Conservation (phyloP, 2,888 invertebrate genomes). For the Lasius platythorax region DNA sequence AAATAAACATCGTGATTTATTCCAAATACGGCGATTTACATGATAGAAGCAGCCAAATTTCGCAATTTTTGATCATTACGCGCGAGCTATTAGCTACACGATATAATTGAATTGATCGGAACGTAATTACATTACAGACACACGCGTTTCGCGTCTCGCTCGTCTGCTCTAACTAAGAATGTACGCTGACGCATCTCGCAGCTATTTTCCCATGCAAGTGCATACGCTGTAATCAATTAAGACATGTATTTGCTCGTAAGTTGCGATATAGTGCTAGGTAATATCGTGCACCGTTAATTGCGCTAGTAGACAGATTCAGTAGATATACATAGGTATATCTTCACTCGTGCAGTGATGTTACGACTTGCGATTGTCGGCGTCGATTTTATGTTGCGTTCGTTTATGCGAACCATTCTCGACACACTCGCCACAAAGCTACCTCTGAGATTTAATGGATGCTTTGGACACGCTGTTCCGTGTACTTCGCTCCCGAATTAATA, state of each 20-base stretch:
- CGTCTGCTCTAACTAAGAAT: background rate
- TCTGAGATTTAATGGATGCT: constrained; percentile 30
- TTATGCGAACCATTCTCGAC: constrained; percentile 2
- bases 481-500: constrained; percentile 5
- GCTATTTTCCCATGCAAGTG: background rate
- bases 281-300: constrained; percentile 9
- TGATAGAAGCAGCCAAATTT: background rate
- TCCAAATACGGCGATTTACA: background rate
- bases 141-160: background rate
- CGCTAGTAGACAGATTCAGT: background rate
- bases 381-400: constrained; percentile 22
- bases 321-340: background rate
- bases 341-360: background rate
- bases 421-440: background rate
- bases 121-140: background rate
- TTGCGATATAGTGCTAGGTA: background rate
- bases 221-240: background rate
- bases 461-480: constrained; percentile 1
- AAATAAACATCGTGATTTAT: background rate
- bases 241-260: constrained; percentile 1
- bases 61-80: background rate
- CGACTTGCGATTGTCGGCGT: constrained; percentile 14
- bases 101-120: background rate
- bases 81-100: background rate
- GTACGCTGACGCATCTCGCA: background rate